A percentile compares a stretch with the other conserved stretches of the same genome.
phyloP scores from a whole-genome alignment of 2,113 vertebrate species.

The Rhinopomastus cyanomelas region DNA sequence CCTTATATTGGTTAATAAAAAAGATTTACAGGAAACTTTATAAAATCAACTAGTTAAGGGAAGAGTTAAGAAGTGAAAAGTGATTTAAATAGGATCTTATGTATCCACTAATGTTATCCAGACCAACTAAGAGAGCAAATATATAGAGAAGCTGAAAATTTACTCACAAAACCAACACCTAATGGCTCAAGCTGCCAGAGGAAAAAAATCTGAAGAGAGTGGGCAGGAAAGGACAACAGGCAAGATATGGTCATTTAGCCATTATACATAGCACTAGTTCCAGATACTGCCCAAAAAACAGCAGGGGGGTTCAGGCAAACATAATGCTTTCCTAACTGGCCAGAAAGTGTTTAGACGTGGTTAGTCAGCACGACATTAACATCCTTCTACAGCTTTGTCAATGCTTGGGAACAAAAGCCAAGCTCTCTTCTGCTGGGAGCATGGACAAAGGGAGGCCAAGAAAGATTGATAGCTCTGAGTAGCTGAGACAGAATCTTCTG shows the following conservation, averaged over 20 bases:
- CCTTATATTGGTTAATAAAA: background rate
- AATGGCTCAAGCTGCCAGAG: background rate
- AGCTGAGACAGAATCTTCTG: background rate
- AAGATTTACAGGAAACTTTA: background rate
- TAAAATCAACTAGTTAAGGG: background rate
- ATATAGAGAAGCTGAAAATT: background rate
- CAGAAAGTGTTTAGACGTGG: background rate
- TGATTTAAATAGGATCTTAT: background rate
- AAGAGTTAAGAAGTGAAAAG: background rate
- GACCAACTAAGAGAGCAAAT: background rate
- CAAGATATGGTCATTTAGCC: background rate
- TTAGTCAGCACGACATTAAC: background rate
- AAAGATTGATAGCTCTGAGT: slow-evolving; percentile 5
- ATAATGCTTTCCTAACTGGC: background rate
- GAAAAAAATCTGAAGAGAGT: background rate
- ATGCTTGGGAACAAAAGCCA: background rate
- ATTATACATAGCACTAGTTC: background rate
- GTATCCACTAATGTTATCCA: background rate
- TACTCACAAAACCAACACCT: background rate
- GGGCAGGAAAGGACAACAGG: background rate
- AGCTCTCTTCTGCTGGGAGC: background rate
- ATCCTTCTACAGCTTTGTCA: background rate
- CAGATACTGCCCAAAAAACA: background rate
- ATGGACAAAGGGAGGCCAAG: background rate
- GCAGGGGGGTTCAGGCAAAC: background rate